Evolutionary conservation across 2,113 vertebrate species (phyloP).

Genomic region (Steatornis caripensis): DNA sequence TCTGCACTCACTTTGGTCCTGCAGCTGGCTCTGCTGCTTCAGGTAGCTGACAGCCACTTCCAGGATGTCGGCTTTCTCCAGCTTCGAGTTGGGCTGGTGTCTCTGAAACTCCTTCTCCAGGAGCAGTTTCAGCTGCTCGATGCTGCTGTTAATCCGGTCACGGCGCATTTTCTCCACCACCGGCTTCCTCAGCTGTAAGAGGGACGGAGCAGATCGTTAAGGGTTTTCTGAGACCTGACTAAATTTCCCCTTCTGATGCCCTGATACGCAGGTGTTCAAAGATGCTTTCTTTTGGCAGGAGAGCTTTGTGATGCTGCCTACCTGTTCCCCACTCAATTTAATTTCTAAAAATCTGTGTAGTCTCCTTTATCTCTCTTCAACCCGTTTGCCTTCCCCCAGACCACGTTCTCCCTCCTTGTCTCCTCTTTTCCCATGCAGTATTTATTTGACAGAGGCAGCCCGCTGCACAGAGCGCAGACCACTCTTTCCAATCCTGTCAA

Average conservation of each 20-base stretch:
- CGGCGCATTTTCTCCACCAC: constrained; percentile 87
- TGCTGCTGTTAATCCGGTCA: constrained; percentile 86
- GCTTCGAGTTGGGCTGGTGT: constrained; percentile 65
- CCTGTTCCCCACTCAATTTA: not conserved
- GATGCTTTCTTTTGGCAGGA: not conserved
- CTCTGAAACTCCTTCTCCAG: constrained; percentile 69
- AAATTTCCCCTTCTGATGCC: not conserved
- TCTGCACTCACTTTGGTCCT: constrained; percentile 27
- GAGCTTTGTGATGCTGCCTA: not conserved
- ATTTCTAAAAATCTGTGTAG: not conserved
- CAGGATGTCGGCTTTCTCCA: constrained; percentile 74
- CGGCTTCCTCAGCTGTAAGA: constrained; percentile 81
- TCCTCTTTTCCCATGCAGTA: not conserved
- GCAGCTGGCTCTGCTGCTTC: constrained; percentile 71
- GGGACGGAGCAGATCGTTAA: not conserved
- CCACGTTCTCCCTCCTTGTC: not conserved
- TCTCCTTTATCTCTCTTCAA: not conserved
- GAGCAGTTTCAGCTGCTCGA: constrained; percentile 79
- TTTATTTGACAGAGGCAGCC: not conserved
- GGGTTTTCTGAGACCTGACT: not conserved
- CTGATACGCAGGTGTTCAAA: not conserved
- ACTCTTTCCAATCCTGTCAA: not conserved
- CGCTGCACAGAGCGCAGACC: not conserved
- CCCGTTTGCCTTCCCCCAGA: not conserved
- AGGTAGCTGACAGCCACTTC: constrained; percentile 72